Conservation (phyloP, 2,797 vertebrate genomes). For the Lagodon rhomboides region DNA sequence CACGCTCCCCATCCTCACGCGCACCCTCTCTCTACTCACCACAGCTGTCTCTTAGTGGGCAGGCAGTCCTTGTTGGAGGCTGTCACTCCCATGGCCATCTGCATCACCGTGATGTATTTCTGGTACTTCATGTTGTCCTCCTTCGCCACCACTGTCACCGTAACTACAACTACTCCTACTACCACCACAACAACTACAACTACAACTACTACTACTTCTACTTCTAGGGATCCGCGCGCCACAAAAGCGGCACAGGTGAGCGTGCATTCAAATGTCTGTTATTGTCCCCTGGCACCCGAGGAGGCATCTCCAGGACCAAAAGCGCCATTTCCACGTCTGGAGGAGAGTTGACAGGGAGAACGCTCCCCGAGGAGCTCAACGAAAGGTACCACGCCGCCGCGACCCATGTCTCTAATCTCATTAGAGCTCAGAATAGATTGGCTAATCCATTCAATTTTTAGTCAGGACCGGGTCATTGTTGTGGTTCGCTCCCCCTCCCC, state of each 20-base stretch:
- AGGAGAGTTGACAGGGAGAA: conserved; percentile 68
- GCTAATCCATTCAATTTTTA: conserved; percentile 86
- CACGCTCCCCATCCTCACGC: conserved; percentile 79
- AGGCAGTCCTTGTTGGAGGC: conserved; percentile 98
- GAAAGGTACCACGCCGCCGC: conserved; percentile 80
- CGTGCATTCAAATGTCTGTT: conserved; percentile 78
- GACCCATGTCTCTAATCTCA: conserved; percentile 89
- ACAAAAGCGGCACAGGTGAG: conserved; percentile 80
- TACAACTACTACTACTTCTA: conserved; percentile 53
- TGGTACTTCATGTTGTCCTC: conserved; percentile 96
- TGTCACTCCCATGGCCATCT: conserved; percentile 99
- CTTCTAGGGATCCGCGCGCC: conserved; percentile 85
- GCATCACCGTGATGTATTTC: conserved; percentile 99
- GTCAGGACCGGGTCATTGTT: conserved; percentile 83
- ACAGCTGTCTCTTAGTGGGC: conserved; percentile 95
- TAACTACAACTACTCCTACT: conserved; percentile 17
- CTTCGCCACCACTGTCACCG: conserved; percentile 18
- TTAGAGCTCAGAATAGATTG: conserved; percentile 89
- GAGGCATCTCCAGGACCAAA: conserved; percentile 74
- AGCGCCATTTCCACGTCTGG: conserved; percentile 82
- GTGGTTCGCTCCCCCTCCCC: conserved; percentile 40
- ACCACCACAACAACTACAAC: conserved; percentile 56
- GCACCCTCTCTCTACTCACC: conserved; percentile 88
- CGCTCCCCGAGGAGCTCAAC: conserved; percentile 78
- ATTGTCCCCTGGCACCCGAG: conserved; percentile 84